Base-by-base conservation (phyloP, 1,140 invertebrate species). In the Triops longicaudatus region DNA sequence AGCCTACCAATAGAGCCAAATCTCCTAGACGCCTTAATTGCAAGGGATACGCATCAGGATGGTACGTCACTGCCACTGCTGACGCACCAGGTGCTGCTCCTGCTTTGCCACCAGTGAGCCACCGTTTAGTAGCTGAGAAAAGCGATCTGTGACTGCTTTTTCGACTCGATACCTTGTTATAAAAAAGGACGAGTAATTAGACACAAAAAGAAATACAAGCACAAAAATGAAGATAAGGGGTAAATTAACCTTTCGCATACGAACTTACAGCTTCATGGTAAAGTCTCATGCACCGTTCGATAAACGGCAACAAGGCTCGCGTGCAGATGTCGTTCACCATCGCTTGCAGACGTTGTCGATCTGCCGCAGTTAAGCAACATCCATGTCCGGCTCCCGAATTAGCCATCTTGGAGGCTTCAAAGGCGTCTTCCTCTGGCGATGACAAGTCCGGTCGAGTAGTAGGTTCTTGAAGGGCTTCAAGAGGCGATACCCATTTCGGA, bases 1-100 rank as follows among this genome's bases (percentile, higher is more conserved):
- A 90, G 11, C 96, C 94, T 83, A 99, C 96, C 88, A 99, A 91
- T 82, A 99, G 98, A 83, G 94, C 96, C 0, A 99, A 85, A 85
- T 99, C 98, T 6, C 93, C 98, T 44, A 99, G 83, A 77, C 95
- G 90, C 78, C 97, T 88, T 28, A 96, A 88, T 83, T 98, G 96
- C 63, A 99, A 86, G 85, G 99, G 98, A 4, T 93, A 90, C 9
- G 96, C 95, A 83, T 98, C 96, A 43, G 86, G 85, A 26, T 91
- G 90, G 83, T 97, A 97, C 78, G 92, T 94, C 74, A 28, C 73
- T 73, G 43, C 74, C 72, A 31, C n/a, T 27, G 76, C n/a, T 6
- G 89, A 83, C 78, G 87, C 87, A 12, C 89, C 84, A 72, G 85
- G 86, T 75, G 87, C 85, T 37, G 85, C 87, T 72, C 92, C 91